Base-by-base conservation (phyloP, 1,140 invertebrate genomes). In the Diorhabda carinulata region DNA sequence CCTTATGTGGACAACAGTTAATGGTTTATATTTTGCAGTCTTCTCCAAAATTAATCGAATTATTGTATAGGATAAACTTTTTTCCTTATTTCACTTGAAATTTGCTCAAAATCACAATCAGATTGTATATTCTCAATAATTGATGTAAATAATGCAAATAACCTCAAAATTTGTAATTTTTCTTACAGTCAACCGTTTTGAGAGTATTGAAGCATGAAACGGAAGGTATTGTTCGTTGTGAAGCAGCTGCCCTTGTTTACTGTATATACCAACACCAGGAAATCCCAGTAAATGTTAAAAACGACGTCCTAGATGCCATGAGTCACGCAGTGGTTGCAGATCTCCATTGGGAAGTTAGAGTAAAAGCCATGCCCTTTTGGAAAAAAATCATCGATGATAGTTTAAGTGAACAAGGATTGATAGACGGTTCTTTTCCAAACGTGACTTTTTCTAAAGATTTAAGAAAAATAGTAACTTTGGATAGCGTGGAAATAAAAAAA, bases 301-400 rank as follows among this genome's bases (percentile, higher is more conserved):
- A 56, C 43, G 64, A 60, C 57, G 70, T 88, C 0, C 87, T 86
- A 66, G 84, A 86, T 57, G 81, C 84, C 3, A 89, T 92, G 85
- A 84, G 85, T 3, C 81, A 84, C 25, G 86, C 89, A 6, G 87
- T 89, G 5, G 81, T 88, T 0, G 83, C 84, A 3, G 92, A 93
- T 80, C 84, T 92, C 58, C 88, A 93, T 74, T 91, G 91, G 90
- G 91, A 93, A 79, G 91, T 92, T 0, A 91, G 92, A 78, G 74
- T 89, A 0, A 87, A 86, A 62, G 88, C 89, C 0, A 75, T 93
- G 0, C 81, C 86, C 60, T 92, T 90, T 71, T 93, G 91, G 91
- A 83, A 84, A 56, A 79, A 86, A 42, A 87, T 90, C 9, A 89
- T 92, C 9, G 81, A 86, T 9, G 84, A 86, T 2, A 83, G 88